Evolutionary conservation across 1,140 invertebrate genomes (phyloP), one percentile per base, ranked within the genome.

Genomic region (Mamestra configurata): DNA sequence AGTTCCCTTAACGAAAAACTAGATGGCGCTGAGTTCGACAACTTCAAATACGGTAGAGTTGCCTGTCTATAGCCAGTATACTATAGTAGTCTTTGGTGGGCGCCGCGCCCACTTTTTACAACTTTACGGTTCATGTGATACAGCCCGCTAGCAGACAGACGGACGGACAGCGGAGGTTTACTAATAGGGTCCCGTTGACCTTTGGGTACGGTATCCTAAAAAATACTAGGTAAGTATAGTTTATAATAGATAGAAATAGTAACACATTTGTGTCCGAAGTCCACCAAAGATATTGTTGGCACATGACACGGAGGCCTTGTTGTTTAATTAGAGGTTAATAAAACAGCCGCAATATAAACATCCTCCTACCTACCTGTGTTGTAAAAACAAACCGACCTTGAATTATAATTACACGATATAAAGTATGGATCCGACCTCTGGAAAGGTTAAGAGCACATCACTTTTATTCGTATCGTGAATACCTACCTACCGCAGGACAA

Each of bases 381-480:
- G 46, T 27, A 82, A 85, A 90, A 87, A 84, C 85, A 81, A 59
- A 84, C 71, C 77, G 83, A 87, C 91, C 92, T 92, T 93, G 89
- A 90, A 91, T 92, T 87, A 86, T 89, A 93, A 92, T 93, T 93
- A 93, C 91, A 90, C 88, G 84, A 92, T 89, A 87, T 88, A 86
- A 86, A 92, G 83, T 85, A 84, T 85, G 79, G 78, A 82, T 53
- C 72, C 81, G 91, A 93, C 92, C 93, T 93, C 85, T 92, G 84
- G 84, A 92, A 93, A 93, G 90, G 93, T 94, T 93, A 92, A 91
- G 88, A 89, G 89, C 90, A 90, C 90, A 91, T 92, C 88, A 90
- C 83, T 92, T 93, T 93, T 93, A 91, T 93, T 92, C 89, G 81
- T 72, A 84, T 90, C 86, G 84, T 85, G 80, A 83, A 85, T 87